phyloP scores from a whole-genome alignment of 2,888 invertebrate species.

The Lochmaea capreae region DNA sequence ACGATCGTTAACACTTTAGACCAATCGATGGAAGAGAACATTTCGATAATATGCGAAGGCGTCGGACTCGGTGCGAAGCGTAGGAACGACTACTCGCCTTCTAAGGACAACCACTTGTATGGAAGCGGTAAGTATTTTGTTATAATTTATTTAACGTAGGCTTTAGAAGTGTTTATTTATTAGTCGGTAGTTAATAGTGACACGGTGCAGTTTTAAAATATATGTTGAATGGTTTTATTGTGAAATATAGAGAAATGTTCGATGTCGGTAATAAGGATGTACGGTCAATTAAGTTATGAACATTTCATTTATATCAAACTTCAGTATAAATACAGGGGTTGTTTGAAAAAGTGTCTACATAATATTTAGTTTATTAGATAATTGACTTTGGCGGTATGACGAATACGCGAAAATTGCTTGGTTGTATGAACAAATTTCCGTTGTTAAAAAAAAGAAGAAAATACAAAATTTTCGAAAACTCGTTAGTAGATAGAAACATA shows the following conservation, averaged over 20 bases:
- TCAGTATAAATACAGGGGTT: background rate
- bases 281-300: slow-evolving; percentile 4
- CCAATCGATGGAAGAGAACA: slow-evolving; percentile 59
- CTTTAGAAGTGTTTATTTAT: background rate
- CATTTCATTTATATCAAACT: background rate
- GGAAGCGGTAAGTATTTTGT: slow-evolving; percentile 48
- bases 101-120: slow-evolving; percentile 61
- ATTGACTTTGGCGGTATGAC: background rate
- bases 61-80: slow-evolving; percentile 66
- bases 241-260: no score
- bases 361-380: background rate
- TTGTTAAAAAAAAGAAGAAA: slow-evolving; percentile 7
- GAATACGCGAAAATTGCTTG: slow-evolving; percentile 2
- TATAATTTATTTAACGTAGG: background rate
- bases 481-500: background rate
- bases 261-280: background rate
- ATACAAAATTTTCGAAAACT: slow-evolving; percentile 1
- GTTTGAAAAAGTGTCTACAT: background rate
- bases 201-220: background rate
- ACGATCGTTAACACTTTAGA: slow-evolving; percentile 56
- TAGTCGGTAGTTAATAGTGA: background rate
- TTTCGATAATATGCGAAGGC: slow-evolving; percentile 59
- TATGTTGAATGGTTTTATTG: background rate
- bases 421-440: slow-evolving; percentile 4
- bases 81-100: slow-evolving; percentile 70